Conservation (phyloP, 2,797 vertebrate species). For the Moxostoma hubbsi region DNA sequence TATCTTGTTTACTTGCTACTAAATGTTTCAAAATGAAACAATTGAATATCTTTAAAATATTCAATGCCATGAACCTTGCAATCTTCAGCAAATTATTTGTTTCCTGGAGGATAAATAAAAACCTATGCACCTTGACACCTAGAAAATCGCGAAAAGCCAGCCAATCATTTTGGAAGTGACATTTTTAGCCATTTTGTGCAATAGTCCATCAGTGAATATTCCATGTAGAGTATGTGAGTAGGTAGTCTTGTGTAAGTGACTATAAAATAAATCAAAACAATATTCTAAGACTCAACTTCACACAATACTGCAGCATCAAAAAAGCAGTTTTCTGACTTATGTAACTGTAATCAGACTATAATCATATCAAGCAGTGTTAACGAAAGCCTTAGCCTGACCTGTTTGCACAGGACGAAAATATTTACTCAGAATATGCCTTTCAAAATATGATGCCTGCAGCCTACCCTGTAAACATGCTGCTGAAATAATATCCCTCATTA, state of each 20-base stretch:
- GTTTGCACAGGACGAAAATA: constrained; percentile 10
- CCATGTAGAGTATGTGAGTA: background rate
- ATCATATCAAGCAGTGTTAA: constrained; percentile 37
- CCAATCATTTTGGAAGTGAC: too few relatives aligned
- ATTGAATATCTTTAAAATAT: too few relatives aligned
- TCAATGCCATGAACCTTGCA: too few relatives aligned
- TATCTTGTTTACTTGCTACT: too few relatives aligned
- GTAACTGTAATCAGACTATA: constrained; percentile 36
- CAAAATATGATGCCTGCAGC: constrained; percentile 5
- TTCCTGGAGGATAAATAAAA: too few relatives aligned
- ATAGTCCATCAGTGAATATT: background rate
- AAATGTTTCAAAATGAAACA: too few relatives aligned
- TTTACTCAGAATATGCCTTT: constrained; percentile 30
- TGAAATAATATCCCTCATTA: constrained; percentile 44
- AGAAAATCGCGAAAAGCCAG: too few relatives aligned
- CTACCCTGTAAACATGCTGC: constrained; percentile 14
- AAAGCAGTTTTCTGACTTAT: constrained; percentile 28
- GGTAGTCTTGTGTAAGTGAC: constrained; percentile 1
- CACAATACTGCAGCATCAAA: background rate
- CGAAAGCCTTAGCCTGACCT: constrained; percentile 13
- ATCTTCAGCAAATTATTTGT: too few relatives aligned
- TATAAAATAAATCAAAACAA: background rate
- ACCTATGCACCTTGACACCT: too few relatives aligned
- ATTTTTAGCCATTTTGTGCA: background rate
- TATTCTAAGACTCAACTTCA: constrained; percentile 27